A percentile compares a stretch with the other conserved stretches of the same genome.
Conservation (phyloP, 37 sponge, comb jelly and placozoan species). For the Dysidea cf. avara region DNA sequence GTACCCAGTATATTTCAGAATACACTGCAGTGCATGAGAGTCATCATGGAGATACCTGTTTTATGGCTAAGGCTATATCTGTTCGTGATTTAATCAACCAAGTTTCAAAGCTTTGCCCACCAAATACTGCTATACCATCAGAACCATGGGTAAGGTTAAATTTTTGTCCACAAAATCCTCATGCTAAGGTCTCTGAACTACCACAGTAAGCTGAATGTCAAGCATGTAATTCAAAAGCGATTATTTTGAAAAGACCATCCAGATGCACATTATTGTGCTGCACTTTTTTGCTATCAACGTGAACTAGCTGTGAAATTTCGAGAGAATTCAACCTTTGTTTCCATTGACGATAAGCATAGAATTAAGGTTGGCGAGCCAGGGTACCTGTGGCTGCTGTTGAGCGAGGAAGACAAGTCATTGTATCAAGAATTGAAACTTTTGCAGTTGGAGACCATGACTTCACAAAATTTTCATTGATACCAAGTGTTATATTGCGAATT, state of each 20-base stretch:
- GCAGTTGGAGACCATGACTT: too few relatives aligned
- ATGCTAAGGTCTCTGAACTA: background rate
- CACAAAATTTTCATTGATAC: too few relatives aligned
- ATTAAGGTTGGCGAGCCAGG: constrained; percentile 58
- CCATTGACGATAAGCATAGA: constrained; percentile 52
- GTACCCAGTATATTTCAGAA: constrained; percentile 8
- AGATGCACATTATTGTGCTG: constrained; percentile 43
- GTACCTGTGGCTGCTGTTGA: constrained; percentile 51
- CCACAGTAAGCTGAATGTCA: constrained; percentile 38
- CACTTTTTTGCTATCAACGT: constrained; percentile 29
- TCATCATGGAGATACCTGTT: constrained; percentile 25
- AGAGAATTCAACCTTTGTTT: constrained; percentile 6
- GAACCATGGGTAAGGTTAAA: constrained; percentile 29
- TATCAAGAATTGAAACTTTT: constrained; percentile 18
- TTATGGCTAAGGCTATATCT: constrained; percentile 46
- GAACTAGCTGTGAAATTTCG: constrained; percentile 30
- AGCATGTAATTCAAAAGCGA: constrained; percentile 39
- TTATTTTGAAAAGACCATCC: constrained; percentile 10
- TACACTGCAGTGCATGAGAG: constrained; percentile 45
- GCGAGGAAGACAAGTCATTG: constrained; percentile 25
- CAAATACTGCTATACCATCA: constrained; percentile 24
- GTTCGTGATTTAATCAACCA: constrained; percentile 9
- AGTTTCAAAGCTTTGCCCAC: background rate
- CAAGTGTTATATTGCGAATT: constrained; percentile 15
- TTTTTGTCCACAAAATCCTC: constrained; percentile 30